Conservation (phyloP, 2,888 invertebrate genomes). For the Eristalinus aeneus region DNA sequence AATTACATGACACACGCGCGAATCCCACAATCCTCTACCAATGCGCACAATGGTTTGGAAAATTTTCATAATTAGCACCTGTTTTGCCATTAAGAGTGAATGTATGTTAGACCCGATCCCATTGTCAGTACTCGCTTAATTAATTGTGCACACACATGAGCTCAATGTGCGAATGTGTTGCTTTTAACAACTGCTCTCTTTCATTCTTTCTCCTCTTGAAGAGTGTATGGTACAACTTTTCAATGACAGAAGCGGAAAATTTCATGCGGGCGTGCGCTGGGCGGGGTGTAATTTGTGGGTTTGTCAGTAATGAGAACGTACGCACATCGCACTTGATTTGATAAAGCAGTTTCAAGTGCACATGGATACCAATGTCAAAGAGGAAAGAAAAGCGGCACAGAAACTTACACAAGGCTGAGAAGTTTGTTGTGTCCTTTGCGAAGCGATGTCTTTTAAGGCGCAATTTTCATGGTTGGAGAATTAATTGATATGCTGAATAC, state of each 20-base stretch:
- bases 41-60: constrained; percentile 25
- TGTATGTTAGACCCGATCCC: background rate
- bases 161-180: background rate
- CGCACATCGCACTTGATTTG: background rate
- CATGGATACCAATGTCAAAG: background rate
- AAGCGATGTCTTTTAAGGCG: background rate
- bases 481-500: no score
- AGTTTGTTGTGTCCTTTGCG: background rate
- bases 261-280: background rate
- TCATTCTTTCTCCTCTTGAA: background rate
- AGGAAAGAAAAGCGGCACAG: no score
- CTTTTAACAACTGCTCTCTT: background rate
- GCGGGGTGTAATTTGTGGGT: background rate
- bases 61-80: background rate
- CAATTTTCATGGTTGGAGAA: background rate
- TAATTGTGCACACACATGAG: background rate
- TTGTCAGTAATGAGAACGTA: background rate
- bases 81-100: background rate
- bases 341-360: background rate
- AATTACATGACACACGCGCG: background rate
- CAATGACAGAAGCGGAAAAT: background rate
- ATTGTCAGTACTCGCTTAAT: background rate
- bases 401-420: background rate
- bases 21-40: constrained; percentile 2
- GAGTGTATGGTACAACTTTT: background rate